phyloP scores from a whole-genome alignment of 1,140 invertebrate species.

The Camponotus pennsylvanicus region DNA sequence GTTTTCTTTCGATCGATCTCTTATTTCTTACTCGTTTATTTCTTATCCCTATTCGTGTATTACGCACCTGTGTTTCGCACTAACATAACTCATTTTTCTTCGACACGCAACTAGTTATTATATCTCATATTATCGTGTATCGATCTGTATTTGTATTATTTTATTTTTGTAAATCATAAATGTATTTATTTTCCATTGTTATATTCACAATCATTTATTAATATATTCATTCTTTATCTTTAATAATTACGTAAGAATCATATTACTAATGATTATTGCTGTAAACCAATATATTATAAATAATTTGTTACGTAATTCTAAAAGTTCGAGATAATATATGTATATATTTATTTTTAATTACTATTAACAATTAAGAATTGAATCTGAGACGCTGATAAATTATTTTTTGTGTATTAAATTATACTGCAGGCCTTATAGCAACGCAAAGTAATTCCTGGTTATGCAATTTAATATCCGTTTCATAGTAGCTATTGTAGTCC shows the following conservation, averaged over 20 bases:
- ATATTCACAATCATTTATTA: background rate
- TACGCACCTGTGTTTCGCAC: background rate
- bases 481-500: background rate
- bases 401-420: background rate
- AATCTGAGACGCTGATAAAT: constrained; percentile 5
- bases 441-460: background rate
- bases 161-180: background rate
- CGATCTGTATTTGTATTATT: background rate
- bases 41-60: background rate
- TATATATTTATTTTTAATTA: background rate
- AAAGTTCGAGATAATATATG: background rate
- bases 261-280: constrained; percentile 3
- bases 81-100: background rate
- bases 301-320: background rate
- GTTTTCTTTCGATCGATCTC: constrained; percentile 74
- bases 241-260: background rate
- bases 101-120: background rate
- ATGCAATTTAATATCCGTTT: background rate
- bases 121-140: background rate
- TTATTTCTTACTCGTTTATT: constrained; percentile 13
- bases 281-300: background rate
- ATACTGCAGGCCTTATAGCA: background rate
- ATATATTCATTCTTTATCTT: background rate
- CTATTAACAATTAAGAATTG: background rate
- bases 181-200: background rate